A percentile compares a stretch with the other conserved stretches of the same genome.
These are phyloP conservation scores for Girardinus metallicus DNA, from an alignment of 2,797 vertebrate species.

Conservation along the genomic window DNA sequence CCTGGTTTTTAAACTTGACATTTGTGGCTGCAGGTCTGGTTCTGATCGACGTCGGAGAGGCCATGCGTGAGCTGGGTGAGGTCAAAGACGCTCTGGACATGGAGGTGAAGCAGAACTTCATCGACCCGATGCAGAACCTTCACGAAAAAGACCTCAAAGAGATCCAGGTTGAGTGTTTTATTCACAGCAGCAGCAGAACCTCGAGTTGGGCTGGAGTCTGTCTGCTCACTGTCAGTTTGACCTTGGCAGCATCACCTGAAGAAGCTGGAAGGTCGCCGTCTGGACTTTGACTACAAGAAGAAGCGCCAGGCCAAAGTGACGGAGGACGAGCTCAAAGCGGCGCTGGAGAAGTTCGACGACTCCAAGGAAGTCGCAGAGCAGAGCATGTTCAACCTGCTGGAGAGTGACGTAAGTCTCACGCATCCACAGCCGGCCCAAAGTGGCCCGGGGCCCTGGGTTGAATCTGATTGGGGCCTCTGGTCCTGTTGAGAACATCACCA, in stretches of 20 bases:
- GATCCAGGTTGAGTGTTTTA: slow-evolving; percentile 86
- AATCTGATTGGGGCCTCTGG: background rate
- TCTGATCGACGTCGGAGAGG: slow-evolving; percentile 91
- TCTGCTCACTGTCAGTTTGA: background rate
- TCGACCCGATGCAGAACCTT: slow-evolving; percentile 96
- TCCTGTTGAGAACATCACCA: background rate
- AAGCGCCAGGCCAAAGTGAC: slow-evolving; percentile 96
- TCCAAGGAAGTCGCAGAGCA: slow-evolving; percentile 97
- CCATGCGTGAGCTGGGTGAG: slow-evolving; percentile 94
- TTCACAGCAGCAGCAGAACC: accelerated
- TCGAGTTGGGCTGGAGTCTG: background rate
- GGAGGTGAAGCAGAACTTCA: slow-evolving; percentile 98
- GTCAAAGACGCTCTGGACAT: slow-evolving; percentile 98
- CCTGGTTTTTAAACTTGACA: background rate
- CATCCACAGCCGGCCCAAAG: background rate
- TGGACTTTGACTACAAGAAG: slow-evolving; percentile 99
- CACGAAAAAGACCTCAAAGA: slow-evolving; percentile 98
- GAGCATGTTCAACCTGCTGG: slow-evolving; percentile 98
- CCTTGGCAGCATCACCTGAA: slow-evolving; percentile 93
- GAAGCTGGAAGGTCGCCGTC: slow-evolving; percentile 93
- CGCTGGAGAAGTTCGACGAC: slow-evolving; percentile 97
- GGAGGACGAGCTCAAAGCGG: slow-evolving; percentile 94
- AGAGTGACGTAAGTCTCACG: slow-evolving; percentile 89
- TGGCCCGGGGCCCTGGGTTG: background rate
- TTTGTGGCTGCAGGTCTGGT: slow-evolving; percentile 82